phyloP scores from a whole-genome alignment of 2,888 invertebrate genomes.

The Dryomyza anilis region DNA sequence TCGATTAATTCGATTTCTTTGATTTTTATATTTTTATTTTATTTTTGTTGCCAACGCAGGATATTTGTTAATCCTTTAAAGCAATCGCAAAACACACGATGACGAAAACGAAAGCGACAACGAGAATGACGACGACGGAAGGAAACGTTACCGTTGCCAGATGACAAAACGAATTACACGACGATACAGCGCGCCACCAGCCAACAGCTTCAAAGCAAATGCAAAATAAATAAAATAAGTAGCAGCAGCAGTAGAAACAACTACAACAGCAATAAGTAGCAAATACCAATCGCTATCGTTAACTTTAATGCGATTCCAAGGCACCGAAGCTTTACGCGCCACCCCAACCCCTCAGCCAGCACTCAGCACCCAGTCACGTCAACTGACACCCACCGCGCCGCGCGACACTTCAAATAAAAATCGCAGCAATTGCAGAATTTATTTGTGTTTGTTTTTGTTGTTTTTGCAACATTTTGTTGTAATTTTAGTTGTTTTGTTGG shows the following conservation, averaged over 20 bases:
- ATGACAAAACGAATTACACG: constrained; percentile 20
- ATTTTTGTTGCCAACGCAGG: neutral
- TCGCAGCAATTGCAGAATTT: constrained; percentile 25
- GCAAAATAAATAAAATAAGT: constrained; percentile 4
- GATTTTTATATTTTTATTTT: too few species aligned
- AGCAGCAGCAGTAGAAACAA: neutral
- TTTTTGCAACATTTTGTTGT: neutral
- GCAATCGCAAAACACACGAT: neutral
- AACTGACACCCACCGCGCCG: neutral
- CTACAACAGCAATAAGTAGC: neutral
- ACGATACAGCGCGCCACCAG: neutral
- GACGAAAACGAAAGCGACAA: neutral
- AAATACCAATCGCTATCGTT: constrained; percentile 26
- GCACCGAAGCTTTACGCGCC: neutral
- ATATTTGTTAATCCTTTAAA: constrained; percentile 24
- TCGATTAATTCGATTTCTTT: too few species aligned
- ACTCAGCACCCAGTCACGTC: neutral
- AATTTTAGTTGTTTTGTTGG: neutral
- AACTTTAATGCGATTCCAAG: constrained; percentile 20
- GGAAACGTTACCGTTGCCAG: neutral
- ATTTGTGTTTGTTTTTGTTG: constrained; percentile 16
- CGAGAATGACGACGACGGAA: neutral
- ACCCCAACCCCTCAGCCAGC: neutral
- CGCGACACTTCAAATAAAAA: constrained; percentile 27
- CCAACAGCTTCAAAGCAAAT: constrained; percentile 6